phyloP scores from a whole-genome alignment of 2,888 invertebrate genomes.

The Oscheius sp. region DNA sequence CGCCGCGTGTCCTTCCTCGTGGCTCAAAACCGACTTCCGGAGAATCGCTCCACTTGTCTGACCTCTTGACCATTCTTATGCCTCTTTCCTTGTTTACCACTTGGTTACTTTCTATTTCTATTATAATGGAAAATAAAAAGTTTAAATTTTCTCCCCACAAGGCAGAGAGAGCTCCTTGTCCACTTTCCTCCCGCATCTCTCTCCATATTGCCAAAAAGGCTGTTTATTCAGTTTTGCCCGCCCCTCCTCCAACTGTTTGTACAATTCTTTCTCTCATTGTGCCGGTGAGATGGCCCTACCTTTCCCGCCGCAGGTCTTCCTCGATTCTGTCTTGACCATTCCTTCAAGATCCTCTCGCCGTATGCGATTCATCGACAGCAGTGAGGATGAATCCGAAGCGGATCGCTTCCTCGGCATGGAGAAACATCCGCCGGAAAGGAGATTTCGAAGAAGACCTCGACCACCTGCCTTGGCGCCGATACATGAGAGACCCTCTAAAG shows the following conservation, averaged over 20 bases:
- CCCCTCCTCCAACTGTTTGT: conserved; percentile 28
- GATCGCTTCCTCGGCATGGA: conserved; percentile 37
- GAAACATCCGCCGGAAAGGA: conserved; percentile 12
- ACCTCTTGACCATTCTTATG: neutral
- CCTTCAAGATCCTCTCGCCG: conserved; percentile 25
- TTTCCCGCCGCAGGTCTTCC: conserved; percentile 29
- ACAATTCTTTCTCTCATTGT: conserved; percentile 31
- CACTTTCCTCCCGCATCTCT: neutral
- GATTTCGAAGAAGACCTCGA: conserved; percentile 32
- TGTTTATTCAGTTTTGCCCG: conserved; percentile 30
- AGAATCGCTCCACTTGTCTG: neutral
- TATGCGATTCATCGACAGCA: conserved; percentile 49
- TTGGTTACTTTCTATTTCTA: neutral
- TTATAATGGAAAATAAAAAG: neutral
- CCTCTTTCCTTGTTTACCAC: neutral
- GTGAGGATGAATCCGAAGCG: conserved; percentile 45
- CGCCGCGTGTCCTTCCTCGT: neutral
- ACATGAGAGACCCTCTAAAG: conserved; percentile 25
- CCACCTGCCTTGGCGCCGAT: conserved; percentile 37
- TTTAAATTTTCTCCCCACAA: no score
- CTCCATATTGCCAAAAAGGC: conserved; percentile 21
- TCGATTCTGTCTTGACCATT: conserved; percentile 21
- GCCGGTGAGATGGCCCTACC: conserved; percentile 30
- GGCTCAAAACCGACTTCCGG: conserved; percentile 3
- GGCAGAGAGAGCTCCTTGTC: no score